phyloP scores from a whole-genome alignment of 2,888 invertebrate species.

The Pardosa pseudoannulata region DNA sequence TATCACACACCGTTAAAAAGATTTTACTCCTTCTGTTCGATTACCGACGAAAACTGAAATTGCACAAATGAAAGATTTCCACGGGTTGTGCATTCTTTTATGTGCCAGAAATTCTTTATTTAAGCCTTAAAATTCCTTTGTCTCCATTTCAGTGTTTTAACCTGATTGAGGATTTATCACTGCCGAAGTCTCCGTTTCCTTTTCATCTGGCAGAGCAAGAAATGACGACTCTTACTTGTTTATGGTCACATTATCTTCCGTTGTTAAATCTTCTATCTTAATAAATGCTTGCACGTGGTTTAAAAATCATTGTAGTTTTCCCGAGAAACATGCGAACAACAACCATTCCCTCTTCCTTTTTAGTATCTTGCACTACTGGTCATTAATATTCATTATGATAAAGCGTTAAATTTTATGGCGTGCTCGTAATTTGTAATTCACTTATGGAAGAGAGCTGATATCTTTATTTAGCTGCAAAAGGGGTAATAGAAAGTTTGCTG shows the following conservation, averaged over 20 bases:
- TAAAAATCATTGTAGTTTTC: constrained; percentile 44
- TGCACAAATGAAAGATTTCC: background rate
- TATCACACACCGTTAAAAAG: background rate
- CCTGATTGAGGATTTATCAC: constrained; percentile 57
- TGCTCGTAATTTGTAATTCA: constrained; percentile 35
- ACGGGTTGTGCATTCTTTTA: background rate
- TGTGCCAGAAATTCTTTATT: constrained; percentile 29
- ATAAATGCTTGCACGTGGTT: constrained; percentile 45
- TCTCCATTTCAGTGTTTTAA: constrained; percentile 26
- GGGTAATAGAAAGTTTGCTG: no score
- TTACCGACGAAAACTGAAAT: no score
- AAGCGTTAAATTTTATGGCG: constrained; percentile 57
- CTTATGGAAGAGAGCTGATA: constrained; percentile 27
- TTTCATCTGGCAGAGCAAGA: background rate
- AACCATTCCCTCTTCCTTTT: background rate
- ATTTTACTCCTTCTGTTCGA: background rate
- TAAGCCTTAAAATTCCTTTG: constrained; percentile 22
- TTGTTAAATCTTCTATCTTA: constrained; percentile 23
- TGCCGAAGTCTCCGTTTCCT: constrained; percentile 26
- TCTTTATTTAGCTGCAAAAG: background rate
- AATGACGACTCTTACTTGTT: constrained; percentile 24
- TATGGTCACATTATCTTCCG: constrained; percentile 32
- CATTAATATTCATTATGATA: constrained; percentile 62
- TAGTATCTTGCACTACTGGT: background rate
- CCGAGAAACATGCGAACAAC: background rate